These are phyloP conservation scores for Callionymus lyra DNA, from an alignment of 2,113 vertebrate species.

Conservation along the genomic window DNA sequence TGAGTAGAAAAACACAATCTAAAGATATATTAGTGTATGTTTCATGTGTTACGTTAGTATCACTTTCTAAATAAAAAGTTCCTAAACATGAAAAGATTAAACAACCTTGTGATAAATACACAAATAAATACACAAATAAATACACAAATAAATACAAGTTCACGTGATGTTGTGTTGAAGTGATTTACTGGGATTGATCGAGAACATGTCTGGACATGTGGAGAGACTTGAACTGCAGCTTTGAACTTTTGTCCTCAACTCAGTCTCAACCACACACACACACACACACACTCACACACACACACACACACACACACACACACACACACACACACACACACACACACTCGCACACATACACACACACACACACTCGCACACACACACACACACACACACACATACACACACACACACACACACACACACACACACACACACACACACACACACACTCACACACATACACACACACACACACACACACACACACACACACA, in stretches of 20 bases:
- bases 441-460: not conserved
- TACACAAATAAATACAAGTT: too few relatives aligned
- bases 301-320: not conserved
- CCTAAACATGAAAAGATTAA: too few relatives aligned
- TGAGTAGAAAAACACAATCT: too few relatives aligned
- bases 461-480: not conserved
- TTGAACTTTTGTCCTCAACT: constrained; percentile 53
- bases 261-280: not conserved
- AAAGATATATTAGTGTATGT: too few relatives aligned
- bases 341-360: too few relatives aligned
- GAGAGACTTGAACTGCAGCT: constrained; percentile 34
- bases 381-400: constrained; percentile 1
- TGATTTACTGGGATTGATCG: constrained; percentile 36
- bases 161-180: constrained; percentile 1
- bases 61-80: too few relatives aligned
- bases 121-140: too few relatives aligned
- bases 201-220: constrained; percentile 50
- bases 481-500: too few relatives aligned
- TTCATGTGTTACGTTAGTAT: too few relatives aligned
- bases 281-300: not conserved
- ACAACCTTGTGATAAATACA: not conserved
- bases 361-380: too few relatives aligned
- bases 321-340: constrained; percentile 2
- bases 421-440: not conserved
- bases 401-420: not conserved